Percentiles rank a stretch among this genome's conserved stretches.
phyloP scores from a whole-genome alignment of 2,888 invertebrate species.

The Geotrupes spiniger region DNA sequence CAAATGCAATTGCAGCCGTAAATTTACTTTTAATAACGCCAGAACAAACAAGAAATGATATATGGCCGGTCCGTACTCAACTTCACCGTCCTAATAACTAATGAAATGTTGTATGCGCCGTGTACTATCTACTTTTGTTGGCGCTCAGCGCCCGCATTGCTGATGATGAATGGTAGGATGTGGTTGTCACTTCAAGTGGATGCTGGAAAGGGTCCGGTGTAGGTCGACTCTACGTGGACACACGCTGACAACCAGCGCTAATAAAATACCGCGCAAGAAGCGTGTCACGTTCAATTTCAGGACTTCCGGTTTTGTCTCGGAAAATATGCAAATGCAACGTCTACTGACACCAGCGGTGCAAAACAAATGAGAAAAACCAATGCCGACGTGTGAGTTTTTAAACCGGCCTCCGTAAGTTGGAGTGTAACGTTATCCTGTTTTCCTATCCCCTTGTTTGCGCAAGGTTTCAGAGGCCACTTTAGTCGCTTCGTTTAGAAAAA shows the following conservation, averaged over 20 bases:
- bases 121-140: constrained; percentile 26
- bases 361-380: too few relatives aligned
- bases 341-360: too few relatives aligned
- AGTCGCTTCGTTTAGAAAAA: too few relatives aligned
- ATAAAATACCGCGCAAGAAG: not conserved
- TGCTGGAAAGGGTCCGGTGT: not conserved
- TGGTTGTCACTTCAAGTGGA: constrained; percentile 32
- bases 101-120: constrained; percentile 2
- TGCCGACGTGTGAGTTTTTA: not conserved
- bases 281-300: constrained; percentile 1
- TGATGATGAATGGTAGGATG: constrained; percentile 33
- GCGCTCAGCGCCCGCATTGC: constrained; percentile 13
- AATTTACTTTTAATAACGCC: constrained; percentile 43
- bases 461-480: not conserved
- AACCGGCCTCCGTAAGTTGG: not conserved
- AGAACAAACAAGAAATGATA: constrained; percentile 28
- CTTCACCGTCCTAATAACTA: constrained; percentile 19
- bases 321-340: too few relatives aligned
- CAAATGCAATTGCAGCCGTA: constrained; percentile 45
- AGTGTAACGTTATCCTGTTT: not conserved
- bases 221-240: not conserved
- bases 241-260: not conserved
- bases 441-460: constrained; percentile 1
- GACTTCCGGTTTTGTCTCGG: not conserved
- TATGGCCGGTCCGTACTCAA: constrained; percentile 25